Evolutionary conservation across 64 coral and sea anemone species (phyloP).

Genomic region (Stichodactyla helianthus): DNA sequence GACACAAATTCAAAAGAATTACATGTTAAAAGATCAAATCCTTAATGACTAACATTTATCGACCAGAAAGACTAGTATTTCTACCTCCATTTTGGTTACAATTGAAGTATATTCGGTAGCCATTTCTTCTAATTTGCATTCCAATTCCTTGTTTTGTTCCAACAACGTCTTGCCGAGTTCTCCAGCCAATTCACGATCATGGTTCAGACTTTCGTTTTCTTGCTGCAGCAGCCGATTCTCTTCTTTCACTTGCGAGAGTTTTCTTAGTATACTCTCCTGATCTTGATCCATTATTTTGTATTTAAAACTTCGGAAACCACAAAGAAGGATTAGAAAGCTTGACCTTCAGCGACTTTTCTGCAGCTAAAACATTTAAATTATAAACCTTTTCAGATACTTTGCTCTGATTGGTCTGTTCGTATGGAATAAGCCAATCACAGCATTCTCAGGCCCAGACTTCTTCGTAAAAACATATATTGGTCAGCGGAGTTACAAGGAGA

Average conservation of each 20-base stretch:
- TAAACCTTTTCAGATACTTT: background rate
- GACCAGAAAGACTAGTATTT: background rate
- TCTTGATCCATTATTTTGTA: constrained; percentile 18
- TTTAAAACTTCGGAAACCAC: too few species aligned
- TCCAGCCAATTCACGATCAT: constrained; percentile 74
- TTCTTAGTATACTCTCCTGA: constrained; percentile 14
- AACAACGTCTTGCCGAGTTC: constrained; percentile 83
- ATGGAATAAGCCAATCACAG: background rate
- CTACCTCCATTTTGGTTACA: constrained; percentile 66
- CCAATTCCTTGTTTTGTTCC: constrained; percentile 85
- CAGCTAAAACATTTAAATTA: background rate
- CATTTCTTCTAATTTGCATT: constrained; percentile 78
- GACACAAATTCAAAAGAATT: too few species aligned
- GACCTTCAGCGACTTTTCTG: too few species aligned
- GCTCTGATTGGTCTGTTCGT: background rate
- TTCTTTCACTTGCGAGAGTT: constrained; percentile 30
- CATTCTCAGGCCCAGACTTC: background rate
- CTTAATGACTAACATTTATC: background rate
- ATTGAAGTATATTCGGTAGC: constrained; percentile 37
- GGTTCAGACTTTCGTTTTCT: constrained; percentile 46
- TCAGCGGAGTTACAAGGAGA: background rate
- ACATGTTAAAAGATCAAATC: too few species aligned
- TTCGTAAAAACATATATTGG: background rate
- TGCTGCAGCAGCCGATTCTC: constrained; percentile 36
- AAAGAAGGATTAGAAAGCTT: too few species aligned